Conservation (phyloP, 1,140 invertebrate species). For the Anagrus nilaparvatae region DNA sequence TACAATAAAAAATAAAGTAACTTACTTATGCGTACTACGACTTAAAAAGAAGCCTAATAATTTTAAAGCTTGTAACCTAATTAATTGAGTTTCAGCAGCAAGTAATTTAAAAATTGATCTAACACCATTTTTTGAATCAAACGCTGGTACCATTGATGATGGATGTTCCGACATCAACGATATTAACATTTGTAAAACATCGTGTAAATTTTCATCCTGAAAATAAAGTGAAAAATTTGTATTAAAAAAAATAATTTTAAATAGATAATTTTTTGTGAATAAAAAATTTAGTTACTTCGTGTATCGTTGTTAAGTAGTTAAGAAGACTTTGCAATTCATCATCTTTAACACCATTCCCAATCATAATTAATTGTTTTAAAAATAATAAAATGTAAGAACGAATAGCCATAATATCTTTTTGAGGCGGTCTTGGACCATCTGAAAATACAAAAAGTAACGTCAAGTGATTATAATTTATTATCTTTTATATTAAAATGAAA, state of each 20-base stretch:
- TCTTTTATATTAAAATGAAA: background rate
- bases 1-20: constrained; percentile 12
- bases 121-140: constrained; percentile 94
- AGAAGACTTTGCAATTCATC: constrained; percentile 97
- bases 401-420: constrained; percentile 89
- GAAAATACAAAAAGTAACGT: constrained; percentile 25
- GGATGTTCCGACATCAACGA: constrained; percentile 96
- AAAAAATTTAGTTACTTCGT: constrained; percentile 58
- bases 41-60: constrained; percentile 91
- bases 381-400: constrained; percentile 92
- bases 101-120: constrained; percentile 94
- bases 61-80: constrained; percentile 91
- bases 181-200: constrained; percentile 94
- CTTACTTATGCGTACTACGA: constrained; percentile 89
- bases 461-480: background rate
- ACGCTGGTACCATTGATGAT: constrained; percentile 95
- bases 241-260: constrained; percentile 1
- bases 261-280: constrained; percentile 7
- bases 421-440: constrained; percentile 88
- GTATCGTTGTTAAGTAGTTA: constrained; percentile 94
- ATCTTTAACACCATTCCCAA: constrained; percentile 93
- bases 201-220: constrained; percentile 96
- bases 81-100: constrained; percentile 88
- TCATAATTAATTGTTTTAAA: constrained; percentile 92
- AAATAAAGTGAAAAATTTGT: constrained; percentile 12